phyloP scores from a whole-genome alignment of 2,797 vertebrate species.

The Astyanax mexicanus region DNA sequence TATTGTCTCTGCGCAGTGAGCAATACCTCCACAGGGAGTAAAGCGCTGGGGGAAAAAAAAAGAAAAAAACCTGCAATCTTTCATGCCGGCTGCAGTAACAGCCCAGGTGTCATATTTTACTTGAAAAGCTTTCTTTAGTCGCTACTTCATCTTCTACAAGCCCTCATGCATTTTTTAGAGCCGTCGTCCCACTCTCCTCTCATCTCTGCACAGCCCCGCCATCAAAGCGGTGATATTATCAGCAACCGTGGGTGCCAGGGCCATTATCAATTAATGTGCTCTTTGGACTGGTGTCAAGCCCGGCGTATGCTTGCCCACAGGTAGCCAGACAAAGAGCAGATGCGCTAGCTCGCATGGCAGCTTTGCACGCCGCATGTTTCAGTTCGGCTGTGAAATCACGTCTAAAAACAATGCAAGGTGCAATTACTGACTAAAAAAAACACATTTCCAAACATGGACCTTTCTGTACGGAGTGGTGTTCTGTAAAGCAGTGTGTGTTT shows the following conservation, averaged over 20 bases:
- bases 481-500: no score
- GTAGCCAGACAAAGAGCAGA: slow-evolving; percentile 6
- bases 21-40: slow-evolving; percentile 32
- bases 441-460: no score
- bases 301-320: slow-evolving; percentile 37
- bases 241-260: slow-evolving; percentile 53
- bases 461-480: no score
- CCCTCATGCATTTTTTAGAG: slow-evolving; percentile 73
- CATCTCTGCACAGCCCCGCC: slow-evolving; percentile 63
- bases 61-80: slow-evolving; percentile 38
- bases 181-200: slow-evolving; percentile 60
- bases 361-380: neutral
- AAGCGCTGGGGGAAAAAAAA: no score
- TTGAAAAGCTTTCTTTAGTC: slow-evolving; percentile 55
- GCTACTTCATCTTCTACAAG: slow-evolving; percentile 63
- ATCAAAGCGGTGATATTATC: slow-evolving; percentile 72
- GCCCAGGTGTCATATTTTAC: slow-evolving; percentile 51
- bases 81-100: slow-evolving; percentile 29
- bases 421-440: no score
- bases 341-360: neutral
- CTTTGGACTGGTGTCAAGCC: slow-evolving; percentile 66
- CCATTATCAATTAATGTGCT: slow-evolving; percentile 72
- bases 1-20: slow-evolving; percentile 31
- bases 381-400: neutral
- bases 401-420: no score